These are phyloP conservation scores for Scolanthus callimorphus DNA, from an alignment of 92 coral and sea anemone species.

Conservation along the genomic window DNA sequence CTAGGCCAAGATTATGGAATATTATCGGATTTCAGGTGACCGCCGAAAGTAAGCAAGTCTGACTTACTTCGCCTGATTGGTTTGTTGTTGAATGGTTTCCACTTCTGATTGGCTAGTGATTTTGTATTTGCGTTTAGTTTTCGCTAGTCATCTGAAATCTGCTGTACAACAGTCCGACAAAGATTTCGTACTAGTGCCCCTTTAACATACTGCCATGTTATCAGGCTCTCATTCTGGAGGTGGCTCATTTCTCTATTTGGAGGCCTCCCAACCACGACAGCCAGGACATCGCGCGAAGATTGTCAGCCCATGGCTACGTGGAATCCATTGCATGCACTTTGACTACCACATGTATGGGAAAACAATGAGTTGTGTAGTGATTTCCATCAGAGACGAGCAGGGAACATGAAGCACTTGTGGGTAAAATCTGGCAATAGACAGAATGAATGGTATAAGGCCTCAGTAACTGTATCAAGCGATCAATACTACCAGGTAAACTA, in stretches of 20 bases:
- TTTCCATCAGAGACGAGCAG: slow-evolving; percentile 14
- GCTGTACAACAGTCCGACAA: no score
- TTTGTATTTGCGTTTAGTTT: no score
- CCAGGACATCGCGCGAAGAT: slow-evolving; percentile 29
- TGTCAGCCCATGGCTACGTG: slow-evolving; percentile 20
- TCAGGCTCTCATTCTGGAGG: not conserved
- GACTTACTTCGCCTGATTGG: no score
- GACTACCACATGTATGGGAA: slow-evolving; percentile 39
- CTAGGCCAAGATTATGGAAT: no score
- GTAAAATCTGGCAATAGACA: slow-evolving; percentile 19
- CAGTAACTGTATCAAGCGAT: not conserved
- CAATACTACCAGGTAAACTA: slow-evolving; percentile 18
- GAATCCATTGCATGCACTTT: slow-evolving; percentile 23
- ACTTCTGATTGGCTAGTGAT: no score
- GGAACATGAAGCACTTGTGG: slow-evolving; percentile 13
- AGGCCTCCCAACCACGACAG: slow-evolving; percentile 14
- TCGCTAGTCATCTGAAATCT: no score
- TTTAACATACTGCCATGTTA: no score
- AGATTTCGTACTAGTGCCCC: no score
- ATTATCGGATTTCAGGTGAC: no score
- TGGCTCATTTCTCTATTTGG: slow-evolving; percentile 4
- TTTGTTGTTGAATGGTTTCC: no score
- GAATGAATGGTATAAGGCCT: slow-evolving; percentile 16
- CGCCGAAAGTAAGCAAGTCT: no score
- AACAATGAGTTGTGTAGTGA: slow-evolving; percentile 26